Evolutionary conservation across 1,140 invertebrate genomes (phyloP).

Genomic region (Lasioglossum albipes): DNA sequence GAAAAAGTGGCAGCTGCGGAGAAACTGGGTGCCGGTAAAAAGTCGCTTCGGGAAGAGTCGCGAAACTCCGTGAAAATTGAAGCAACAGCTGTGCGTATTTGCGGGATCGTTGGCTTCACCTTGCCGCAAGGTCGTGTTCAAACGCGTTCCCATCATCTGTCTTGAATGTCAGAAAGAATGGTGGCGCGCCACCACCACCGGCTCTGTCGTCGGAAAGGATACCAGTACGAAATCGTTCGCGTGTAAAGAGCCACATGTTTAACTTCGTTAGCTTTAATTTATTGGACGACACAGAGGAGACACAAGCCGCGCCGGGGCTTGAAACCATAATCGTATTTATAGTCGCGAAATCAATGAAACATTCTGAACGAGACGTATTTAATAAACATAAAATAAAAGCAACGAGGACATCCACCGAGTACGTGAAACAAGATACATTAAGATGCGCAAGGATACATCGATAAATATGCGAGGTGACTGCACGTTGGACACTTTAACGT

Average conservation of each 20-base stretch:
- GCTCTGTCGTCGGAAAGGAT: background rate
- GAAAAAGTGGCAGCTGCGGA: background rate
- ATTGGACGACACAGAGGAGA: background rate
- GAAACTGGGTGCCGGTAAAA: constrained; percentile 1
- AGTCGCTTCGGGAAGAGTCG: constrained; percentile 8
- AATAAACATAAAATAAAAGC: background rate
- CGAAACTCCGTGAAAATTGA: constrained; percentile 41
- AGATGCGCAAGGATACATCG: too few species aligned
- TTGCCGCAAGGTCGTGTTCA: constrained; percentile 41
- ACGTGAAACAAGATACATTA: background rate
- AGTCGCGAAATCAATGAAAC: background rate
- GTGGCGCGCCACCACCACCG: background rate
- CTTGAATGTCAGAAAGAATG: constrained; percentile 30
- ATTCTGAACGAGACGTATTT: background rate
- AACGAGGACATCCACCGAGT: background rate
- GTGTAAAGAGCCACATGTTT: constrained; percentile 10
- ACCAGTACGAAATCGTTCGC: background rate
- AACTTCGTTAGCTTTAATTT: constrained; percentile 13
- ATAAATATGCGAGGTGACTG: too few species aligned
- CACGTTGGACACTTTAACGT: too few species aligned
- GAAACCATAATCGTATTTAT: background rate
- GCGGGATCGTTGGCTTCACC: constrained; percentile 38
- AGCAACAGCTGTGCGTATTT: constrained; percentile 42
- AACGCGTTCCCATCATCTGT: constrained; percentile 44
- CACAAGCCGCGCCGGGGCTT: too few species aligned